phyloP scores from a whole-genome alignment of 2,113 vertebrate genomes.

The Oophaga pumilio region DNA sequence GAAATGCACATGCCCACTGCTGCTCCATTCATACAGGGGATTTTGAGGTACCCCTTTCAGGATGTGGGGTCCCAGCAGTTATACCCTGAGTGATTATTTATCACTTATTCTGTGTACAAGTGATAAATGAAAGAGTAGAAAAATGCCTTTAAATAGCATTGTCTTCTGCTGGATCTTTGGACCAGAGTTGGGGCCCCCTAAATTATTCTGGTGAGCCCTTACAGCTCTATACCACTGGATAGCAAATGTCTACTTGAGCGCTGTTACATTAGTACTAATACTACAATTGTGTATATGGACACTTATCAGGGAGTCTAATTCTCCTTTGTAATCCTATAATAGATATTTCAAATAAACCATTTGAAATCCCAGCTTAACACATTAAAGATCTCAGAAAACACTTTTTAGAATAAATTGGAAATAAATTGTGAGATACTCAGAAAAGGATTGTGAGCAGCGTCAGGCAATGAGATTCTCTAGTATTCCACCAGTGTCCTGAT shows the following conservation, averaged over 20 bases:
- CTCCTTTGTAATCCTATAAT: neutral
- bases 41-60: too few species aligned
- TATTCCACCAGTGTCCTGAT: constrained; percentile 31
- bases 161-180: too few species aligned
- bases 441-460: neutral
- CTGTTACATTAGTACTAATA: neutral
- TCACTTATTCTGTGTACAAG: too few species aligned
- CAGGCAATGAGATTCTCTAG: constrained; percentile 21
- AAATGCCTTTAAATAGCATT: too few species aligned
- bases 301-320: neutral
- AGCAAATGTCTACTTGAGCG: neutral
- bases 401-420: constrained; percentile 30
- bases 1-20: too few species aligned
- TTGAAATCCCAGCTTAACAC: constrained; percentile 2
- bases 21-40: too few species aligned
- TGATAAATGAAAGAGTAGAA: too few species aligned
- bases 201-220: neutral
- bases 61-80: too few species aligned
- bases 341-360: constrained; percentile 17
- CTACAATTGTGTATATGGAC: neutral
- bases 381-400: neutral
- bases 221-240: neutral
- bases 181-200: too few species aligned
- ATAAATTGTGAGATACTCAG: constrained; percentile 4
- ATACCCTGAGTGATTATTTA: too few species aligned